Conservation (phyloP, 2,888 invertebrate species). For the Biston betularia region DNA sequence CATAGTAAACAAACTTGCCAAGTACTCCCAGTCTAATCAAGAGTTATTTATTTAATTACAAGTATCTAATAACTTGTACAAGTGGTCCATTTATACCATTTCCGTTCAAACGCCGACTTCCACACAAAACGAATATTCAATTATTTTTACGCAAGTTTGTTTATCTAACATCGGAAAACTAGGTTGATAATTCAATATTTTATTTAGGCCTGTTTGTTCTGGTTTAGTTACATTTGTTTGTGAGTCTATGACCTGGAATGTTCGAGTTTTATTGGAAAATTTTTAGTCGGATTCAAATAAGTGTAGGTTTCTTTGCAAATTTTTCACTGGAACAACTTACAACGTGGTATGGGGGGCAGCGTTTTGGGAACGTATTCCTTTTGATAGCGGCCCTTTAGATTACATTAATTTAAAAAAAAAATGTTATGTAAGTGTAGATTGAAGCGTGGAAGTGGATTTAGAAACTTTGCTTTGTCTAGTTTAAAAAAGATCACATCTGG, state of each 20-base stretch:
- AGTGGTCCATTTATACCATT: slow-evolving; percentile 43
- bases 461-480: too few relatives aligned
- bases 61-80: slow-evolving; percentile 31
- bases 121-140: slow-evolving; percentile 32
- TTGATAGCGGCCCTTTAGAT: too few relatives aligned
- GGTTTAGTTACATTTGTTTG: slow-evolving; percentile 16
- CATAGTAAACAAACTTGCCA: slow-evolving; percentile 3
- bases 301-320: neutral
- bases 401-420: too few relatives aligned
- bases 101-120: slow-evolving; percentile 50
- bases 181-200: slow-evolving; percentile 20
- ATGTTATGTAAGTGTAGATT: neutral
- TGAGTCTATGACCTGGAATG: slow-evolving; percentile 19
- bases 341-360: too few relatives aligned
- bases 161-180: slow-evolving; percentile 16
- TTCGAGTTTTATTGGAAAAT: slow-evolving; percentile 5
- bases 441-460: too few relatives aligned
- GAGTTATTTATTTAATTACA: slow-evolving; percentile 28
- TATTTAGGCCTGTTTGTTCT: slow-evolving; percentile 22
- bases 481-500: too few relatives aligned
- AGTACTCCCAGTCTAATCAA: slow-evolving; percentile 5
- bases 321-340: neutral
- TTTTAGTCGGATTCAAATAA: slow-evolving; percentile 3
- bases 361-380: too few relatives aligned
- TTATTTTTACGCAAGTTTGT: slow-evolving; percentile 26